Conservation (phyloP, 2,888 invertebrate species). For the Lathronympha strigana region DNA sequence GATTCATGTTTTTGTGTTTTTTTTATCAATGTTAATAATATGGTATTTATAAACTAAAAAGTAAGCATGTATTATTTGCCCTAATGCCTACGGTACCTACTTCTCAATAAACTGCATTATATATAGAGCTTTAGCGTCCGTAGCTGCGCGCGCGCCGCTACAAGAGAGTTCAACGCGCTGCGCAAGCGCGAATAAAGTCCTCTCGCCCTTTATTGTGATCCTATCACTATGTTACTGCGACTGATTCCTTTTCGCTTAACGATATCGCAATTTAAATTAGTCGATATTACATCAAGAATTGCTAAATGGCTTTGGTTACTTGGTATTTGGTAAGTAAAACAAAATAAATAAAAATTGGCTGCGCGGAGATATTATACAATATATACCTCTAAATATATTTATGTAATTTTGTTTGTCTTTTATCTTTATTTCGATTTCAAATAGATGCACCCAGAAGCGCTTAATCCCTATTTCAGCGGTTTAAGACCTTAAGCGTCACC, state of each 20-base stretch:
- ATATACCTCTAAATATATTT: too few relatives aligned
- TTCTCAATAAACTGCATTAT: not conserved
- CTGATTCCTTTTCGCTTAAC: slow-evolving; percentile 5
- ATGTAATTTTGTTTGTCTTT: too few relatives aligned
- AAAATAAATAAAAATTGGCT: too few relatives aligned
- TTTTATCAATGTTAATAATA: too few relatives aligned
- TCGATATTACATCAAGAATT: not conserved
- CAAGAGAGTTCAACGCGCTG: slow-evolving; percentile 70
- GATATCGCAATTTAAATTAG: not conserved
- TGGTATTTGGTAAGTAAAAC: too few relatives aligned
- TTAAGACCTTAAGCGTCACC: slow-evolving; percentile 5
- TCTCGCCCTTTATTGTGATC: slow-evolving; percentile 40
- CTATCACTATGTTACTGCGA: slow-evolving; percentile 33
- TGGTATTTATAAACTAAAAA: too few relatives aligned
- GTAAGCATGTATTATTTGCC: too few relatives aligned
- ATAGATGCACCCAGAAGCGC: not conserved
- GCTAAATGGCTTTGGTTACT: too few relatives aligned
- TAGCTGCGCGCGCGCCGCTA: slow-evolving; percentile 52
- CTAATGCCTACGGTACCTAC: too few relatives aligned
- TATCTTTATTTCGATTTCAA: not conserved
- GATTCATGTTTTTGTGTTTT: too few relatives aligned
- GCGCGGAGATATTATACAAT: too few relatives aligned
- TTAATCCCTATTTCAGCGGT: slow-evolving; percentile 3
- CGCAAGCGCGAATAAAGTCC: slow-evolving; percentile 45
- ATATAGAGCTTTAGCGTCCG: slow-evolving; percentile 5